Evolutionary conservation across 2,797 vertebrate genomes (phyloP), one percentile per base, ranked within the genome.

Genomic region (Sandelia bainsii): DNA sequence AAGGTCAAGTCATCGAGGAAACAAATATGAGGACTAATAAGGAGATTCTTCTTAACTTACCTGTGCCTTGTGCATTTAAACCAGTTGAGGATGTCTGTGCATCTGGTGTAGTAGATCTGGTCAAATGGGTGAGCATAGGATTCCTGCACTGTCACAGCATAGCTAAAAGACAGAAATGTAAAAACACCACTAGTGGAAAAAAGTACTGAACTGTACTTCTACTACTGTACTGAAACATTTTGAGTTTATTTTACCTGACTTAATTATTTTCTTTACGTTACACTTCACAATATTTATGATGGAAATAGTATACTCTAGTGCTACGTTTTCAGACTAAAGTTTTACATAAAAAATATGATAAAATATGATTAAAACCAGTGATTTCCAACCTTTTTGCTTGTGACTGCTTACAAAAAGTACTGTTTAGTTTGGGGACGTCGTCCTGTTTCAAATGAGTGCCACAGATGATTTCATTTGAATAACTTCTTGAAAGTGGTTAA

Each of bases 41-140:
- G 13, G 56, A 68, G 44, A n/a, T 32, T n/a, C 23, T 16, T 62
- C 39, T 32, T 58, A 34, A 81, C 94, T 82, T 89, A 98, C 98
- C 98, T 95, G 90, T 99, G 98, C 71, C 97, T 93, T 51, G 98
- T 99, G 87, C 98, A 99, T 91, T 99, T 99, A 94, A 99, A 99
- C 97, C 97, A 99, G 94, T 99, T 99, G 69, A 99, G 96, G 84
- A 99, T 99, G 89, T 99, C 98, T 0, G 98, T 98, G 87, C 98
- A 99, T 82, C 98, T 95, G 19, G 98, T 99, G 74, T 99, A 99
- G 89, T 99, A 99, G 91, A 99, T 96, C 93, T 99, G 98, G 90
- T 99, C 97, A 12, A 99, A 99, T 1, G 98, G 97, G 69, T 99
- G 98, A 10, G 97, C 97, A 0, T 99, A 99, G 0, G 98, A 99